Base-by-base conservation (phyloP, 2,888 invertebrate genomes). In the Lasioglossum pauxillum region DNA sequence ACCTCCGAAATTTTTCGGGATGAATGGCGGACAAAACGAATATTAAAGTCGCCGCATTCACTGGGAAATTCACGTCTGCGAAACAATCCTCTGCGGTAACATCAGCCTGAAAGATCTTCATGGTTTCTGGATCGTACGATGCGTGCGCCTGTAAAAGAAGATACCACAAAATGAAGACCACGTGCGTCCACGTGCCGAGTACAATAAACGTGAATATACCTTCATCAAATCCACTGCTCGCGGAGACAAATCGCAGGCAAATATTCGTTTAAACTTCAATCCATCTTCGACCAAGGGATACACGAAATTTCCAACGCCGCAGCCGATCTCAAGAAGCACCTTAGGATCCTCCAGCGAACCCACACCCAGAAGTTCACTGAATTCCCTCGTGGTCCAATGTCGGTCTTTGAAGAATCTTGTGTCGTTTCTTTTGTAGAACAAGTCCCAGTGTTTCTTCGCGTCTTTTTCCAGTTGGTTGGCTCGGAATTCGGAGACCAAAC, bases 221-320 rank as follows among this genome's bases (percentile, higher is more conserved):
- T 97, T 98, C 0, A 99, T 97, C 92, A 99, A 97, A 35, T 98
- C 97, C 0, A 99, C 96, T 0, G 99, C 99, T 95, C 98, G 97
- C 77, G 98, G 97, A 0, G 99, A 99, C 94, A 99, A 97, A 96
- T 99, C 99, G 95, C 99, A 99, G 0, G 98, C 98, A 95, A 98
- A 97, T 89, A 98, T 96, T 80, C 88, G 92, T 10, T 87, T 82
- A 94, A 97, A 97, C 0, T 95, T 93, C 79, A 96, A 96, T 0
- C 97, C 97, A 92, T 98, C 98, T 93, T 98, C 97, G 0, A 99
- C 95, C 75, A 99, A 95, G 0, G 99, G 99, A 95, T 98, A 99
- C 74, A 99, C 96, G 95, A 99, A 98, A 95, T 99, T 99, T 0
- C 99, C 99, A 14, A 99, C 99, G 5, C 99, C 99, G 95, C 99